A percentile compares a stretch with the other conserved stretches of the same genome.
phyloP scores from a whole-genome alignment of 2,888 invertebrate genomes.

The Eilema depressum region DNA sequence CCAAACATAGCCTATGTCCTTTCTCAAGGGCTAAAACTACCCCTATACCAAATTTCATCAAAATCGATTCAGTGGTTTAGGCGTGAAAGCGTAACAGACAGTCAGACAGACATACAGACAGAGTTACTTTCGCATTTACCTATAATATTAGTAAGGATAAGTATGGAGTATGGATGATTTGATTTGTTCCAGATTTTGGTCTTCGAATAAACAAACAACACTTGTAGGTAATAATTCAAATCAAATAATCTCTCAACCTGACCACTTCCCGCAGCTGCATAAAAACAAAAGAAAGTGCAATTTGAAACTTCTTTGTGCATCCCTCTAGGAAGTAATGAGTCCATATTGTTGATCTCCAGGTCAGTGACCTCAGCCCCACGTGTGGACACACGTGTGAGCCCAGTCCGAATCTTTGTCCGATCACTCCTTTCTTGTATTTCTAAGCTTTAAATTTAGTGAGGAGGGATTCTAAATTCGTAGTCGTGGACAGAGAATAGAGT shows the following conservation, averaged over 20 bases:
- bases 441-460: constrained; percentile 73
- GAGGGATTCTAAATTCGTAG: constrained; percentile 64
- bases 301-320: constrained; percentile 46
- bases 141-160: too few species aligned
- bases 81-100: too few species aligned
- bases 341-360: constrained; percentile 72
- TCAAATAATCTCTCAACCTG: constrained; percentile 39
- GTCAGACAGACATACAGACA: too few species aligned
- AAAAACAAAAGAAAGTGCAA: constrained; percentile 65
- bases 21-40: too few species aligned
- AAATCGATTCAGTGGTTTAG: too few species aligned
- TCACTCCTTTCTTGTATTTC: constrained; percentile 69
- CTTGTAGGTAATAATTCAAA: constrained; percentile 10
- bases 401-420: constrained; percentile 75
- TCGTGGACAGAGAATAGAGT: constrained; percentile 50
- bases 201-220: background rate
- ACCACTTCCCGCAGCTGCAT: constrained; percentile 70
- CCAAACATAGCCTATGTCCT: too few species aligned
- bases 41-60: too few species aligned
- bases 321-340: constrained; percentile 58
- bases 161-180: too few species aligned
- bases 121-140: too few species aligned
- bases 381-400: constrained; percentile 77
- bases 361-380: constrained; percentile 73
- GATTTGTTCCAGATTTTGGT: background rate